phyloP scores from a whole-genome alignment of 2,113 vertebrate species.

The Rhinogobius similis region DNA sequence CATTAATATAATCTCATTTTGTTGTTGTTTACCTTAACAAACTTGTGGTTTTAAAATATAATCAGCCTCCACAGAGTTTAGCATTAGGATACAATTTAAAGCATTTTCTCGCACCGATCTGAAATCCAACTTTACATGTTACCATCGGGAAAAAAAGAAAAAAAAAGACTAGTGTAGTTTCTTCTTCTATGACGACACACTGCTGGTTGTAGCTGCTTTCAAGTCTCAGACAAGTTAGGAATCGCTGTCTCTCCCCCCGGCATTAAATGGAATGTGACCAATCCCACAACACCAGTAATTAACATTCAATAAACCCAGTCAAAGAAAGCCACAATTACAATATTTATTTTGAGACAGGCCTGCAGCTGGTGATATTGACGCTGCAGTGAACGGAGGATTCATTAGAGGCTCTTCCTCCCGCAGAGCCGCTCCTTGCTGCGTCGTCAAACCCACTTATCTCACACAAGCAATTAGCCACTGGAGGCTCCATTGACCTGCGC shows the following conservation, averaged over 20 bases:
- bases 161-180: neutral
- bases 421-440: constrained; percentile 59
- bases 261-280: constrained; percentile 58
- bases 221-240: constrained; percentile 54
- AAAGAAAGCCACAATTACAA: constrained; percentile 70
- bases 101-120: too few relatives aligned
- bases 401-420: constrained; percentile 62
- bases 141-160: neutral
- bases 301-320: constrained; percentile 62
- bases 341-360: constrained; percentile 70
- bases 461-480: constrained; percentile 80
- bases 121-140: neutral
- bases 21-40: too few relatives aligned
- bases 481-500: constrained; percentile 79
- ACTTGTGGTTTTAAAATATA: too few relatives aligned
- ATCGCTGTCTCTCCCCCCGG: constrained; percentile 56
- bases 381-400: constrained; percentile 66
- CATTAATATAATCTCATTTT: too few relatives aligned
- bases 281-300: constrained; percentile 50
- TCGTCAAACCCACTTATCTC: constrained; percentile 80
- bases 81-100: too few relatives aligned
- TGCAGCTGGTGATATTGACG: constrained; percentile 71
- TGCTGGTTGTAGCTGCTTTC: constrained; percentile 44
- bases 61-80: too few relatives aligned
- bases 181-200: neutral